Evolutionary conservation across 2,888 invertebrate species (phyloP).

Genomic region (Conchocele bisecta): DNA sequence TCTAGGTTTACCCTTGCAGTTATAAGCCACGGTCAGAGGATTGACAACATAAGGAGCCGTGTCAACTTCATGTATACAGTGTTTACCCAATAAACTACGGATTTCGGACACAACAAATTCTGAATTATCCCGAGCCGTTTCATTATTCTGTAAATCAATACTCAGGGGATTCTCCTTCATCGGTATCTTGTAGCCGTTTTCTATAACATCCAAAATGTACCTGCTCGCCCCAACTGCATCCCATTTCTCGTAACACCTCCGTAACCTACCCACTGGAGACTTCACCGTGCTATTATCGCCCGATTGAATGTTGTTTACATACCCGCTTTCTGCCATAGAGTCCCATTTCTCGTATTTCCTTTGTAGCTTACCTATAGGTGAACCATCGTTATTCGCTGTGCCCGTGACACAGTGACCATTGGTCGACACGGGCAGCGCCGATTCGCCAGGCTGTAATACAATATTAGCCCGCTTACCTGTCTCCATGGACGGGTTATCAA

Average conservation of each 20-base stretch:
- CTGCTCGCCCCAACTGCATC: background rate
- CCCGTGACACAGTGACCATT: no score
- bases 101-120: background rate
- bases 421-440: no score
- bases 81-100: background rate
- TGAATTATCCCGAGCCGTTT: background rate
- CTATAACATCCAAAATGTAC: background rate
- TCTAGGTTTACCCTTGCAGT: constrained; percentile 12
- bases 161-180: background rate
- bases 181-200: constrained; percentile 1
- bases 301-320: no score
- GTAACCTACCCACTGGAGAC: constrained; percentile 1
- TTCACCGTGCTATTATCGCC: no score
- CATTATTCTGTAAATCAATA: background rate
- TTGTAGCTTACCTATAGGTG: no score
- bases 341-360: no score
- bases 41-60: constrained; percentile 12
- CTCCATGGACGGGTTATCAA: no score
- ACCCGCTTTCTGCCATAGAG: no score
- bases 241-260: background rate
- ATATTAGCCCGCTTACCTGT: no score
- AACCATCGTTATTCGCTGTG: no score
- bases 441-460: no score
- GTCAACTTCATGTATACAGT: constrained; percentile 9
- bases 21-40: constrained; percentile 27